phyloP scores from a whole-genome alignment of 2,888 invertebrate genomes.

The Octonoba sinensis region DNA sequence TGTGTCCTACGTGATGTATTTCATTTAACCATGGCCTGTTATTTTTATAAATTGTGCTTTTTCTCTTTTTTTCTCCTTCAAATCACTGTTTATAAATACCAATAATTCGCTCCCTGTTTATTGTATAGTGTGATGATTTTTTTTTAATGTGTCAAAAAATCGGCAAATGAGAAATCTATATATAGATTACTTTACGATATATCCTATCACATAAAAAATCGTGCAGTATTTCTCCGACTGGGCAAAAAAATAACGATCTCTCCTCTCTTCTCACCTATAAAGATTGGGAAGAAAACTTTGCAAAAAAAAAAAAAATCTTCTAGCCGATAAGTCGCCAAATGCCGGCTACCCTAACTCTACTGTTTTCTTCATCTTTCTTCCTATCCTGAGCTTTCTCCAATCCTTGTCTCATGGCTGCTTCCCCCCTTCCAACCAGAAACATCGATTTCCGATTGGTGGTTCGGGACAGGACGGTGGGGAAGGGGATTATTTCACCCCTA shows the following conservation, averaged over 20 bases:
- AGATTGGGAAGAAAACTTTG: background rate
- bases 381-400: conserved; percentile 61
- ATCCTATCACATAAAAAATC: background rate
- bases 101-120: too few relatives aligned
- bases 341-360: conserved; percentile 39
- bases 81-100: too few relatives aligned
- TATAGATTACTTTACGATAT: too few relatives aligned
- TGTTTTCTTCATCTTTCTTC: conserved; percentile 60
- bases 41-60: too few relatives aligned
- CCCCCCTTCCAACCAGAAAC: conserved; percentile 43
- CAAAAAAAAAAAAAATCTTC: conserved; percentile 28
- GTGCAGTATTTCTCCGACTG: conserved; percentile 2
- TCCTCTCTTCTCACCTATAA: background rate
- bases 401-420: conserved; percentile 51
- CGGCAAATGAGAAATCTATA: too few relatives aligned
- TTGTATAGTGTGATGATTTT: too few relatives aligned
- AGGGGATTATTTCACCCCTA: conserved; percentile 52
- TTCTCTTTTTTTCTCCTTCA: too few relatives aligned
- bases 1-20: too few relatives aligned
- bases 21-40: too few relatives aligned
- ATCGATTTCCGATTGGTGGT: conserved; percentile 63
- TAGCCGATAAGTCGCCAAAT: conserved; percentile 62
- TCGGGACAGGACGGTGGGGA: conserved; percentile 22
- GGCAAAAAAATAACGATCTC: conserved; percentile 16
- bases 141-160: too few relatives aligned